These are phyloP conservation scores for Temnothorax ravouxi DNA, from an alignment of 2,888 invertebrate genomes.

Conservation along the genomic window DNA sequence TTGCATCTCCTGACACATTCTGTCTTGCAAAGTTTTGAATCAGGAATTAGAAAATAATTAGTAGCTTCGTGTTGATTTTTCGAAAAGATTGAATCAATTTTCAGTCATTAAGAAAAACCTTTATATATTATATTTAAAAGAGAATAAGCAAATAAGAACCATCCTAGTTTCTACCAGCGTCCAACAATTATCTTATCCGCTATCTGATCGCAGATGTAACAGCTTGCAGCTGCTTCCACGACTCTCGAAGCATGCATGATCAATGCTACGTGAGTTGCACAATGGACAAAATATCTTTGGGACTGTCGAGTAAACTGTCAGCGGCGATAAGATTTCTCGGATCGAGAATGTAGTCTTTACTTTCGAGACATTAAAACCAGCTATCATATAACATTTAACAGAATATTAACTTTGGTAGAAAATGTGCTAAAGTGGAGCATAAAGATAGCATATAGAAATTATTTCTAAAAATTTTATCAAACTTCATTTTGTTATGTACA, in stretches of 20 bases:
- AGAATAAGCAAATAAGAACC: background rate
- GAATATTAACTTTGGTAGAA: constrained; percentile 19
- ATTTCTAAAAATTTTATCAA: background rate
- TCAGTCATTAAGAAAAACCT: background rate
- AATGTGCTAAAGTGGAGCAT: constrained; percentile 4
- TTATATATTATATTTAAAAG: background rate
- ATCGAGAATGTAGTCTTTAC: background rate
- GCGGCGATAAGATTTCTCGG: constrained; percentile 30
- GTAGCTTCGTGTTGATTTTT: background rate
- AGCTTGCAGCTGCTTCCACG: constrained; percentile 31
- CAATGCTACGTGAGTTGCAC: constrained; percentile 11
- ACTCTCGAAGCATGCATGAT: constrained; percentile 10
- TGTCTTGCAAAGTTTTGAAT: background rate
- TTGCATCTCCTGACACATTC: background rate
- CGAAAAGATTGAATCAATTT: background rate
- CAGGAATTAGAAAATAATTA: background rate
- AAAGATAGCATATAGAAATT: background rate
- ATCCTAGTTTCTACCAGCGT: background rate
- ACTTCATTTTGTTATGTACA: background rate
- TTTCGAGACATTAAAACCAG: constrained; percentile 20
- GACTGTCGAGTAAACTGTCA: constrained; percentile 24
- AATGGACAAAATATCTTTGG: constrained; percentile 18
- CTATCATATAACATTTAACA: background rate
- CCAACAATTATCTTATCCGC: constrained; percentile 12
- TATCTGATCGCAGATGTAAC: constrained; percentile 32